Base-by-base conservation (phyloP, 2,113 vertebrate species). In the Sula dactylatra region DNA sequence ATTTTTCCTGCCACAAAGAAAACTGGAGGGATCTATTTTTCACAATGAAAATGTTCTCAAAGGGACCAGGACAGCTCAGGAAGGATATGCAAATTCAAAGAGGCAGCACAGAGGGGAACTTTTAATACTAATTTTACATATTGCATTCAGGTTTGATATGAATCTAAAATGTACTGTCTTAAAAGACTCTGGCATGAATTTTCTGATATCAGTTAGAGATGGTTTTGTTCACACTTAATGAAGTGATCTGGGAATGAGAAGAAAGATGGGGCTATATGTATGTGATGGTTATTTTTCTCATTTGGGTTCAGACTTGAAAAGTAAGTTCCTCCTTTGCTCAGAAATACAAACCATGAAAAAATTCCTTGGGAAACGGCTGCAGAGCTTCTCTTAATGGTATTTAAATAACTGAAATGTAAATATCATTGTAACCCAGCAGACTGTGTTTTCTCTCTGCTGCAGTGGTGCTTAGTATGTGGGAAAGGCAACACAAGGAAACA, bases 371-470 rank as follows among this genome's bases (percentile, higher is more conserved):
- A 89, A 72, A 58, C 31, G 29, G 3, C 52, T 90, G 17, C 40
- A 67, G 13, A 90, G 21, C 32, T 52, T 81, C 38, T 78, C 54
- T 83, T 58, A 56, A 29, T 78, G 50, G 21, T 69, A 71, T 85
- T 87, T 89, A 85, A 94, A 88, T 87, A 72, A 82, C 50, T 64
- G 47, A 94, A 54, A 69, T 78, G 44, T 72, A 94, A 94, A 56
- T 83, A 70, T 42, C 20, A 27, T 13, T 72, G 42, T 52, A 72
- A 72, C 54, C 40, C 27, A 65, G 32, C 20, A 79, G 56, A 56
- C 59, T 69, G 25, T 52, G 45, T 82, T 86, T 94, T 79, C 25
- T 76, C 42, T 80, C 40, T 54, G 25, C 18, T 7, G 4, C 66
- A 65, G 69, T 44, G 38, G 34, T 21, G 32, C 67, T 84, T 67